A percentile compares a stretch with the other conserved stretches of the same genome.
phyloP scores from a whole-genome alignment of 2,797 vertebrate species.

The Falco naumanni region DNA sequence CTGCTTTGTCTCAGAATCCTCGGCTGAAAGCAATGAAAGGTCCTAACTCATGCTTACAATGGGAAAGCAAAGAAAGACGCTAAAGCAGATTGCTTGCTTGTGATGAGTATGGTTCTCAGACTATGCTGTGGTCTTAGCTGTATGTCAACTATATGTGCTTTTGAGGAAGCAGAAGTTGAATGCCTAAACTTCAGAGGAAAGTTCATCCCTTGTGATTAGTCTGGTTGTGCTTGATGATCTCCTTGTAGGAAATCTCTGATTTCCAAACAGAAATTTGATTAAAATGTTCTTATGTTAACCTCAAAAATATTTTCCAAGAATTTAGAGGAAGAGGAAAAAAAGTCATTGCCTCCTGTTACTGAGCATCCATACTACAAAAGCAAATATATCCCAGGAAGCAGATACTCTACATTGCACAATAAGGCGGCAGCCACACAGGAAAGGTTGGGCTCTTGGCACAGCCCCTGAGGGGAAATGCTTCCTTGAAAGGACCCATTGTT shows the following conservation, averaged over 20 bases:
- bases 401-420: slow-evolving; percentile 60
- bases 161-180: not conserved
- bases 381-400: slow-evolving; percentile 72
- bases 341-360: slow-evolving; percentile 60
- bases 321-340: slow-evolving; percentile 62
- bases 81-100: not conserved
- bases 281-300: slow-evolving; percentile 25
- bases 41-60: not conserved
- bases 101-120: not conserved
- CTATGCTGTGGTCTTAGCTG: not conserved
- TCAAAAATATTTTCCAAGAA: slow-evolving; percentile 68
- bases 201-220: not conserved
- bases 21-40: not conserved
- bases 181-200: not conserved
- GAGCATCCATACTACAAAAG: slow-evolving; percentile 70
- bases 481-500: slow-evolving; percentile 70
- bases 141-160: not conserved
- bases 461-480: slow-evolving; percentile 69
- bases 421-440: slow-evolving; percentile 69
- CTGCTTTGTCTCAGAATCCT: not conserved
- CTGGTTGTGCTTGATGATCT: not conserved
- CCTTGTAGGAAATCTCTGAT: not conserved
- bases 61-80: not conserved
- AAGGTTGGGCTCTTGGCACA: slow-evolving; percentile 70
- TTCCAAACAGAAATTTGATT: not conserved